Evolutionary conservation across 2,797 vertebrate species (phyloP).

Genomic region (Tachyglossus aculeatus): DNA sequence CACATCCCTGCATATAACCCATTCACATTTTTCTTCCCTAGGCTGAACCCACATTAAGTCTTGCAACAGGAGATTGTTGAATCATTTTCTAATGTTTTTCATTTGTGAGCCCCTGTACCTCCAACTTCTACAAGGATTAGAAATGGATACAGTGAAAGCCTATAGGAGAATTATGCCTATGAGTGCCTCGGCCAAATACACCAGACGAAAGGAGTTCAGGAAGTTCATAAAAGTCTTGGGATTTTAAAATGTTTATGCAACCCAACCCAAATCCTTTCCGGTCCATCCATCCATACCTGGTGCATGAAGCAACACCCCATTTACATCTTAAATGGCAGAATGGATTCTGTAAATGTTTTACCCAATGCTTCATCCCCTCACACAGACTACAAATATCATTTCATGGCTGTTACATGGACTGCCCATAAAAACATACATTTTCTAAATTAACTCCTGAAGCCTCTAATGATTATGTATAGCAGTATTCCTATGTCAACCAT

Average conservation of each 20-base stretch:
- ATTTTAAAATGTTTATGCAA: background rate
- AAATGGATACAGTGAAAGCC: background rate
- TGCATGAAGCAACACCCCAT: background rate
- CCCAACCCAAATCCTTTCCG: background rate
- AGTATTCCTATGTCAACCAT: background rate
- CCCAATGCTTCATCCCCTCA: background rate
- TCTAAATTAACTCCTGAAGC: background rate
- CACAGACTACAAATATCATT: background rate
- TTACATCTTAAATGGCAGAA: background rate
- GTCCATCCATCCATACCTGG: background rate
- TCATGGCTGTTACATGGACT: background rate
- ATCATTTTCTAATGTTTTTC: slow-evolving; percentile 5
- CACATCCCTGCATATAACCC: background rate
- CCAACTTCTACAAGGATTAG: background rate
- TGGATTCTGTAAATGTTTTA: background rate
- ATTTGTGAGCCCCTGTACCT: background rate
- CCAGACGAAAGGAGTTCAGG: background rate
- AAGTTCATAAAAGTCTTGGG: background rate
- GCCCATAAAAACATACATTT: background rate
- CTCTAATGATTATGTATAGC: background rate
- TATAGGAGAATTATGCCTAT: background rate
- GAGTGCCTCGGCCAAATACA: background rate
- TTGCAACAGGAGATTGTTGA: slow-evolving; percentile 8
- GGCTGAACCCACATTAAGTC: slow-evolving; percentile 10
- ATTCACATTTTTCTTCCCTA: background rate